These are phyloP conservation scores for Oryzaephilus surinamensis DNA, from an alignment of 1,140 invertebrate species.

Conservation along the genomic window DNA sequence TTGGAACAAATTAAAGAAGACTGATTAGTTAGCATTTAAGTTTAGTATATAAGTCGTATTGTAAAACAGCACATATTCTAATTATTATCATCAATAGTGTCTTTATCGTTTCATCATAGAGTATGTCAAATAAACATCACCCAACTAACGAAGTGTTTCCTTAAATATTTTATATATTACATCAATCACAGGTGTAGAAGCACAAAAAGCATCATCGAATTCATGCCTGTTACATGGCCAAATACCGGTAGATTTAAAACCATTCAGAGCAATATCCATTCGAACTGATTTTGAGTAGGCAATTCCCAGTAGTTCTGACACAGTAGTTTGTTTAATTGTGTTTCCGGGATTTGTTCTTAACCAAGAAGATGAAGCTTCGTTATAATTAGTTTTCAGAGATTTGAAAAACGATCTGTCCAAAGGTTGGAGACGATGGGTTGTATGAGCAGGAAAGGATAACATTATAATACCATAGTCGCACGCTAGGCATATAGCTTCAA, in stretches of 20 bases:
- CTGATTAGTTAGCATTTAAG: too few species aligned
- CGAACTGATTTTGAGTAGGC: constrained; percentile 19
- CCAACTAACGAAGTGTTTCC: too few species aligned
- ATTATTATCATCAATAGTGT: too few species aligned
- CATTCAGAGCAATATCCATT: constrained; percentile 23
- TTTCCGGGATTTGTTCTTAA: constrained; percentile 21
- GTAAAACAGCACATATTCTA: too few species aligned
- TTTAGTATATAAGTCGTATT: too few species aligned
- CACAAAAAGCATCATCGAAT: not conserved
- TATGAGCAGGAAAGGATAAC: constrained; percentile 18
- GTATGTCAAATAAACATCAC: too few species aligned
- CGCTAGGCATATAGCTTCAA: constrained; percentile 21
- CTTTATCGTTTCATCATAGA: too few species aligned
- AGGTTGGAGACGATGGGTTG: constrained; percentile 29
- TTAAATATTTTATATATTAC: too few species aligned
- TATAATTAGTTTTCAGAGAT: constrained; percentile 29
- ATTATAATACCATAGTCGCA: constrained; percentile 22
- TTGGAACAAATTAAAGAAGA: too few species aligned
- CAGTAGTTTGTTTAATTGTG: constrained; percentile 17
- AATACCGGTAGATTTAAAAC: constrained; percentile 22
- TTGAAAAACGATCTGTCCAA: constrained; percentile 29
- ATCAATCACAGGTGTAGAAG: too few species aligned
- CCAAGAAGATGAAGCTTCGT: constrained; percentile 18
- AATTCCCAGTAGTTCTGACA: constrained; percentile 18
- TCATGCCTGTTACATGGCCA: constrained; percentile 18